phyloP scores from a whole-genome alignment of 2,113 vertebrate genomes.

The Alligator mississippiensis region DNA sequence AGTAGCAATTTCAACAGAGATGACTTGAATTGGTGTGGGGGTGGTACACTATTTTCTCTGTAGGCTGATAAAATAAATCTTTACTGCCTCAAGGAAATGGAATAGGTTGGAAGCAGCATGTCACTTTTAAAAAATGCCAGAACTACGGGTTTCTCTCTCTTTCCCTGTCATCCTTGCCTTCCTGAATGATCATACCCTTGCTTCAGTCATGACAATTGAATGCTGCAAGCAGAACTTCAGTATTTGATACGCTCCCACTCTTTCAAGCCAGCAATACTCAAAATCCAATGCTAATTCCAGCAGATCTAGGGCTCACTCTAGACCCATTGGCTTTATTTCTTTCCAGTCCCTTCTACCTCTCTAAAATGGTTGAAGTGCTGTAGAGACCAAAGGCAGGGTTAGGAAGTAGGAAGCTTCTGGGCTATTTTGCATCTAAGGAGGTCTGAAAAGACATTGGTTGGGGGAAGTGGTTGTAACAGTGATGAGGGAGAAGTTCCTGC shows the following conservation, averaged over 20 bases:
- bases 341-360: not conserved
- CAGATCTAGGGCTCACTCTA: not conserved
- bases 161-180: not conserved
- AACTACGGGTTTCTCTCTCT: not conserved
- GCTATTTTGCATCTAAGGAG: not conserved
- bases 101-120: not conserved
- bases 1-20: not conserved
- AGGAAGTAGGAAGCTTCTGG: not conserved
- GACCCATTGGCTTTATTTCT: not conserved
- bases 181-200: not conserved
- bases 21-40: not conserved
- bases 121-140: not conserved
- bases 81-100: not conserved
- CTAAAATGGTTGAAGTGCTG: not conserved
- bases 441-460: not conserved
- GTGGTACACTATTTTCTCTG: not conserved
- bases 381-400: not conserved
- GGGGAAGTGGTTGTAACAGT: not conserved
- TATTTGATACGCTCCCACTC: not conserved
- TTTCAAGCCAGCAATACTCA: not conserved
- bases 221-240: not conserved
- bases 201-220: not conserved
- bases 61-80: not conserved
- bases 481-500: not conserved
- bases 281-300: not conserved